A percentile compares a stretch with the other conserved stretches of the same genome.
These are phyloP conservation scores for Geodia barretti DNA, from an alignment of 37 sponge, comb jelly and placozoan genomes.

Conservation along the genomic window DNA sequence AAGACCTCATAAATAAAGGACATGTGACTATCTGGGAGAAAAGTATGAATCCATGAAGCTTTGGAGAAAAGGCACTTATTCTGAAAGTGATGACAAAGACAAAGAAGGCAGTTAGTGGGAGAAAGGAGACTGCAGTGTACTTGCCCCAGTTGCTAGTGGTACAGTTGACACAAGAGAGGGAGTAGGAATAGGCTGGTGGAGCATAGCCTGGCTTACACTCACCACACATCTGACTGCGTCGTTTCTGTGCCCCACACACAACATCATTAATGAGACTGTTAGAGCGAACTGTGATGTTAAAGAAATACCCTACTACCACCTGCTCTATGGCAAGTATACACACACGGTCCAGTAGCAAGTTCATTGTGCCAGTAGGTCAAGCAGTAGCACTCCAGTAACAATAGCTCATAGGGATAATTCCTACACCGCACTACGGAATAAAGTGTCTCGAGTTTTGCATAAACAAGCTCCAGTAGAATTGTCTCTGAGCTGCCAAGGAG, in stretches of 20 bases:
- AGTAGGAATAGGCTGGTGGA: not conserved
- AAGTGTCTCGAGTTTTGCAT: too few relatives aligned
- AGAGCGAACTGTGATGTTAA: not conserved
- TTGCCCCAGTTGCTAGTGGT: not conserved
- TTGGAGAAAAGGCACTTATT: not conserved
- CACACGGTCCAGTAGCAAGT: not conserved
- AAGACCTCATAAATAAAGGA: not conserved
- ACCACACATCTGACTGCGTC: not conserved
- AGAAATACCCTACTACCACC: not conserved
- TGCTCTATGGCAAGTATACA: not conserved
- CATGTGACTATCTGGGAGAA: not conserved
- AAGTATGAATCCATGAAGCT: not conserved
- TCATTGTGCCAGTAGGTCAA: not conserved
- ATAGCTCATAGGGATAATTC: not conserved
- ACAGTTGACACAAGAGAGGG: not conserved
- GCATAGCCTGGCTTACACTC: not conserved
- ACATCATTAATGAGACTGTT: not conserved
- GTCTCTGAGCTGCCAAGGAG: too few relatives aligned
- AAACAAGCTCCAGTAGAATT: too few relatives aligned
- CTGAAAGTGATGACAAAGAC: not conserved
- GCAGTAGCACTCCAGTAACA: not conserved
- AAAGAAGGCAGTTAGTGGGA: constrained; percentile 1
- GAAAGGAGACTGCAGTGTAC: not conserved
- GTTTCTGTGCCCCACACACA: not conserved
- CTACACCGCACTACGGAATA: too few relatives aligned